phyloP scores from a whole-genome alignment of 2,113 vertebrate genomes.

The Papio anubis region DNA sequence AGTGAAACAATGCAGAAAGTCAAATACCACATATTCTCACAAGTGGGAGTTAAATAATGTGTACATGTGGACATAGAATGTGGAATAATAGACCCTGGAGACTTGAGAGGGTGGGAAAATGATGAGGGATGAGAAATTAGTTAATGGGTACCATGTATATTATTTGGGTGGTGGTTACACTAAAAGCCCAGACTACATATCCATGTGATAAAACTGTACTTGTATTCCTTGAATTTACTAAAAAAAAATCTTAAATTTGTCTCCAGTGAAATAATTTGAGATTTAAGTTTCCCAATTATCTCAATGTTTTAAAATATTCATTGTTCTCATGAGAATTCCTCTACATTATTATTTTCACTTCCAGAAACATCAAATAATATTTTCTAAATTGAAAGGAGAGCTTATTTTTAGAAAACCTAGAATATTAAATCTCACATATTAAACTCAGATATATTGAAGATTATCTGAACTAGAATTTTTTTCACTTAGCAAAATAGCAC shows the following conservation, averaged over 20 bases:
- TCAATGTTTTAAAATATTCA: not conserved
- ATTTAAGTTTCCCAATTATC: constrained; percentile 13
- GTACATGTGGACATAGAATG: too few species aligned
- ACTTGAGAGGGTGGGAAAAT: too few species aligned
- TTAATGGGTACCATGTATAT: too few species aligned
- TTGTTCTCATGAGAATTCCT: not conserved
- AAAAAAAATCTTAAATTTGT: not conserved
- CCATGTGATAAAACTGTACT: too few species aligned
- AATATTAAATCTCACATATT: not conserved
- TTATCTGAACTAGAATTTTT: not conserved
- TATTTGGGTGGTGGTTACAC: too few species aligned
- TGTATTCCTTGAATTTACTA: not conserved
- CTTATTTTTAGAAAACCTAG: not conserved
- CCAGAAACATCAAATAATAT: not conserved
- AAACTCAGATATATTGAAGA: not conserved
- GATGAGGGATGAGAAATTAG: too few species aligned
- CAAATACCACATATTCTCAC: too few species aligned
- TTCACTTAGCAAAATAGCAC: not conserved
- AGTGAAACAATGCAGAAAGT: too few species aligned
- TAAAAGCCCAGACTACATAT: too few species aligned
- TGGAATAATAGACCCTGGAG: too few species aligned
- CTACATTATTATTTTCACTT: constrained; percentile 18
- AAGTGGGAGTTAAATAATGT: too few species aligned
- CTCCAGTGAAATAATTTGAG: constrained; percentile 27
- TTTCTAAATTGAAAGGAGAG: not conserved